Evolutionary conservation across 2,797 vertebrate genomes (phyloP).

Genomic region (Crax fasciolata): DNA sequence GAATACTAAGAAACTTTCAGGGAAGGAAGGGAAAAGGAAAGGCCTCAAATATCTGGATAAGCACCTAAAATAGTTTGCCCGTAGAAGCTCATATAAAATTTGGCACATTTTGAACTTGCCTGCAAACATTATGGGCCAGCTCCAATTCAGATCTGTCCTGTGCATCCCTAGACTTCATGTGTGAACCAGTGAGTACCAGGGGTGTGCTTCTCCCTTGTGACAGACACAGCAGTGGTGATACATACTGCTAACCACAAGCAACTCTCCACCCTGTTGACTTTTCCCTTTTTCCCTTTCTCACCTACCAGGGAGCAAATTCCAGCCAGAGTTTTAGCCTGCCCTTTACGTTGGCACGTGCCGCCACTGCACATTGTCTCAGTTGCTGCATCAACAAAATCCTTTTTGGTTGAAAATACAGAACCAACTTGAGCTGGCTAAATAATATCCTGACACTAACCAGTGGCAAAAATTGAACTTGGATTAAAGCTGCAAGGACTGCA

Average conservation of each 20-base stretch:
- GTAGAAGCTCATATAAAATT: neutral
- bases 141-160: neutral
- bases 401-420: neutral
- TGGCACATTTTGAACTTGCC: neutral
- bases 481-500: neutral
- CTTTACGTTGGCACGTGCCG: neutral
- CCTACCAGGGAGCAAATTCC: neutral
- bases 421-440: neutral
- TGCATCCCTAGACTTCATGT: neutral
- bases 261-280: neutral
- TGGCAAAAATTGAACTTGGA: neutral
- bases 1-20: neutral
- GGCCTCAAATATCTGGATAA: neutral
- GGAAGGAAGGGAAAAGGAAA: neutral
- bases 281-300: neutral
- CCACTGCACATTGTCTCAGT: neutral
- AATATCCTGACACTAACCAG: neutral
- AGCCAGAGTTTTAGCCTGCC: neutral
- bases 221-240: neutral
- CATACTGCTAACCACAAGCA: neutral
- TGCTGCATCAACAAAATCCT: neutral
- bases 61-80: neutral
- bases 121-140: neutral
- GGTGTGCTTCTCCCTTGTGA: neutral
- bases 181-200: neutral